Evolutionary conservation across 2,888 invertebrate species (phyloP).

Genomic region (Heteropelma amictum): DNA sequence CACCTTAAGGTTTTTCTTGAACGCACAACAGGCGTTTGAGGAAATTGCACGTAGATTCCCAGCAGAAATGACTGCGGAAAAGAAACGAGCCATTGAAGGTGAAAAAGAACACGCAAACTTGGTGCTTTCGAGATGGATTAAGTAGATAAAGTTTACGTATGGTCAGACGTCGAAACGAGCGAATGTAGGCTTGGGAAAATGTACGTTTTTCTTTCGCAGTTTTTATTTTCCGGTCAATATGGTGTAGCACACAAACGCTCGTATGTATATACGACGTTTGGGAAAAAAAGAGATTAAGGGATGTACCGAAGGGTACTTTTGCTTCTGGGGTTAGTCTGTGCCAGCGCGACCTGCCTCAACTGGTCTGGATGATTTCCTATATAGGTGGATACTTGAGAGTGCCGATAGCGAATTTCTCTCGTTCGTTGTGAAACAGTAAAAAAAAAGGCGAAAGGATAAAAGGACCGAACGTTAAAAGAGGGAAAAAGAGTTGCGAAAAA

Average conservation of each 20-base stretch:
- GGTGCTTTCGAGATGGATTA: background rate
- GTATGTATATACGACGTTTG: background rate
- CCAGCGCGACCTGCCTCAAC: constrained; percentile 15
- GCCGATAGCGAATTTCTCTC: constrained; percentile 69
- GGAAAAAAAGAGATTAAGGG: constrained; percentile 21
- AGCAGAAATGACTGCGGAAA: too few relatives aligned
- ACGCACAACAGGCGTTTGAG: too few relatives aligned
- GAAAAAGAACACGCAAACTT: too few relatives aligned
- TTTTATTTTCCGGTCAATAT: constrained; percentile 52
- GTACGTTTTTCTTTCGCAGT: constrained; percentile 38
- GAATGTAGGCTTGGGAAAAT: background rate
- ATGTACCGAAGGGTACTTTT: constrained; percentile 9
- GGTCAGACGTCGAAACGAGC: constrained; percentile 31
- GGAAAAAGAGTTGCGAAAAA: constrained; percentile 9
- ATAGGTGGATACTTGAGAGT: constrained; percentile 60
- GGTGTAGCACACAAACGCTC: constrained; percentile 13
- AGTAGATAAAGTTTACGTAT: constrained; percentile 23
- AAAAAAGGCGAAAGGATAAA: constrained; percentile 43
- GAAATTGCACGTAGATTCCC: too few relatives aligned
- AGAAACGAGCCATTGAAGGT: too few relatives aligned
- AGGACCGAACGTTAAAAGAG: constrained; percentile 27
- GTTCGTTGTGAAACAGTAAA: constrained; percentile 52
- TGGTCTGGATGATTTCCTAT: constrained; percentile 45
- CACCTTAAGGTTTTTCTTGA: too few relatives aligned
- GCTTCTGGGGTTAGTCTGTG: constrained; percentile 29